A percentile compares a stretch with the other conserved stretches of the same genome.
Conservation (phyloP, 2,797 vertebrate genomes). For the Xenops minutus region DNA sequence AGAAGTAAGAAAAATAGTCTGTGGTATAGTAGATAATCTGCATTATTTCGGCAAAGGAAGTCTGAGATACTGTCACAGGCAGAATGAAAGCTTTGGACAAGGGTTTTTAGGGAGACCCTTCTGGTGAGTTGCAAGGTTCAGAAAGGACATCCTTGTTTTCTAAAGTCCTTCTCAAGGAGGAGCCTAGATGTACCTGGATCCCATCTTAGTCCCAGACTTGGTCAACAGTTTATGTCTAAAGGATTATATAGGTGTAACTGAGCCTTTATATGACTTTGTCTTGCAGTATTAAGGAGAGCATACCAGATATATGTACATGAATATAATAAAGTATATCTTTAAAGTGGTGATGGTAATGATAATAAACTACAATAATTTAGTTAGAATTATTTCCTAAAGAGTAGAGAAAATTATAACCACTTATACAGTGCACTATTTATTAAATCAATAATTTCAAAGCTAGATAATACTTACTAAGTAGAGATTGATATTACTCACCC, state of each 20-base stretch:
- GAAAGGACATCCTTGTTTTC: background rate
- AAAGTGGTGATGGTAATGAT: background rate
- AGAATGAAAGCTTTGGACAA: background rate
- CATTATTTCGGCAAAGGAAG: background rate
- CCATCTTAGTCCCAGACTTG: background rate
- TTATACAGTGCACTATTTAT: background rate
- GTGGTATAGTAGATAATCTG: background rate
- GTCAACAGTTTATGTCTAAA: background rate
- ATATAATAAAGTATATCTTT: background rate
- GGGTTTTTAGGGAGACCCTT: background rate
- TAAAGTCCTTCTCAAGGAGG: background rate
- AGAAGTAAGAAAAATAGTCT: background rate
- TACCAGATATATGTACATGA: background rate
- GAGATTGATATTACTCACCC: background rate
- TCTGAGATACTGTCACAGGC: background rate
- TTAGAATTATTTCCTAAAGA: background rate
- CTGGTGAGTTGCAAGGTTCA: background rate
- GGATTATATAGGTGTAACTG: too few species aligned
- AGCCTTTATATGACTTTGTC: background rate
- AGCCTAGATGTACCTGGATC: background rate
- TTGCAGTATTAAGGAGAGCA: background rate
- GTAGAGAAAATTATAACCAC: background rate
- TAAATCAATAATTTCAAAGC: background rate
- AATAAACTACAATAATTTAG: background rate
- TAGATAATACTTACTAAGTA: background rate